Evolutionary conservation across 2,113 vertebrate species (phyloP).

Genomic region (Phycodurus eques): DNA sequence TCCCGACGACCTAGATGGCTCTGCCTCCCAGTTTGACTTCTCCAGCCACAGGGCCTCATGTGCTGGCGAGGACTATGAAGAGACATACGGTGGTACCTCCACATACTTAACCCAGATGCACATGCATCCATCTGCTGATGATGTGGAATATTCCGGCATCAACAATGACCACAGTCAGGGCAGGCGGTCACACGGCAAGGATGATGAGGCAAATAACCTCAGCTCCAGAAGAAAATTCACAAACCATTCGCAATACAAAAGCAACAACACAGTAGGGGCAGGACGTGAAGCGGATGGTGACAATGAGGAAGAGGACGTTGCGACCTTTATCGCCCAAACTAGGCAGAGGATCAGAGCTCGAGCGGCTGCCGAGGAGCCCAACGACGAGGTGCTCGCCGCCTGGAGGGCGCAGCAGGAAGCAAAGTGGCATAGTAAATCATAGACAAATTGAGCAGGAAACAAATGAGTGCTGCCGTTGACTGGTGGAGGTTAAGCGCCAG

Average conservation of each 20-base stretch:
- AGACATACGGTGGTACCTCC: constrained; percentile 64
- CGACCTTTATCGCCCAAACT: constrained; percentile 63
- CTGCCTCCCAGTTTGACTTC: constrained; percentile 77
- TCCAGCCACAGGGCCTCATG: constrained; percentile 70
- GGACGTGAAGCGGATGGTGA: constrained; percentile 57
- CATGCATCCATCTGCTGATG: constrained; percentile 49
- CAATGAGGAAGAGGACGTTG: constrained; percentile 70
- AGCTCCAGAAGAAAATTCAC: constrained; percentile 77
- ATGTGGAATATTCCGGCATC: constrained; percentile 55
- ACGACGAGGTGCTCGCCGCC: constrained; percentile 84
- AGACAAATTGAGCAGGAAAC: not conserved
- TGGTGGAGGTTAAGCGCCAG: not conserved
- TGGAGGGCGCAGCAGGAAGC: constrained; percentile 85
- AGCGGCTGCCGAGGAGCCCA: constrained; percentile 74
- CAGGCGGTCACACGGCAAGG: constrained; percentile 57
- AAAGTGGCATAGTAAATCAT: constrained; percentile 64
- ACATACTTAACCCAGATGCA: constrained; percentile 71
- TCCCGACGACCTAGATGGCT: constrained; percentile 62
- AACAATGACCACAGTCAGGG: constrained; percentile 27
- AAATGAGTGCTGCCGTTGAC: not conserved
- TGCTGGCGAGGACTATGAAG: constrained; percentile 57
- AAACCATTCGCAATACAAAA: constrained; percentile 69
- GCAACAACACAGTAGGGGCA: constrained; percentile 47
- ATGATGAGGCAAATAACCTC: constrained; percentile 66
- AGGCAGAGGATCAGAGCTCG: constrained; percentile 63